Percentiles rank a stretch among this genome's conserved stretches.
Evolutionary conservation across 2,113 vertebrate genomes (phyloP).

Genomic region (Okapia johnstoni): DNA sequence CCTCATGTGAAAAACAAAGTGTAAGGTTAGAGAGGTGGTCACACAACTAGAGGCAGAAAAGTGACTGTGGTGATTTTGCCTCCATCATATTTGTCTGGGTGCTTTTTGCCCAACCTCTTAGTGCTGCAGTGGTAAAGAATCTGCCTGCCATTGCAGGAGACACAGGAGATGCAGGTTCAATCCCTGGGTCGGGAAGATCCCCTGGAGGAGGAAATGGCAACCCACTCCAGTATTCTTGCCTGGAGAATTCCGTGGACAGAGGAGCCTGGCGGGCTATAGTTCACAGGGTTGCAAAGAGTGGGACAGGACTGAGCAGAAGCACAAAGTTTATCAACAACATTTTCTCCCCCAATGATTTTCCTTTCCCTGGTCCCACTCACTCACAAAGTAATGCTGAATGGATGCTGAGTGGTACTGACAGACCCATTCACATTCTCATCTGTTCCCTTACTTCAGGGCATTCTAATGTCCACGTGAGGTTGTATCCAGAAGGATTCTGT

Average conservation of each 20-base stretch:
- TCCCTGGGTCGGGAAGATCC: neutral
- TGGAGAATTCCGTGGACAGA: neutral
- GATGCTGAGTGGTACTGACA: neutral
- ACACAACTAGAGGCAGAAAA: neutral
- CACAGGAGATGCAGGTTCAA: neutral
- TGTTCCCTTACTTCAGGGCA: neutral
- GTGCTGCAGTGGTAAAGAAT: neutral
- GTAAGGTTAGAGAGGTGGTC: neutral
- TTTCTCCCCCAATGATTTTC: neutral
- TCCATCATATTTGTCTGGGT: neutral
- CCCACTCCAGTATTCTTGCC: neutral
- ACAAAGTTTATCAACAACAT: neutral
- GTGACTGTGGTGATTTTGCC: neutral
- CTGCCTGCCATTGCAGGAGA: neutral
- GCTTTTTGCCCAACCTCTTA: neutral
- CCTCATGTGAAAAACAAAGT: constrained; percentile 15
- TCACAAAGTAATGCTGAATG: neutral
- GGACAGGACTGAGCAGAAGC: neutral
- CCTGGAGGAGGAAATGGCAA: neutral
- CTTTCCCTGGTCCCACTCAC: neutral
- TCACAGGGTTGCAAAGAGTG: neutral
- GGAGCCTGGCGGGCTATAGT: neutral
- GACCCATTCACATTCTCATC: neutral
- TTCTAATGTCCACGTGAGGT: neutral
- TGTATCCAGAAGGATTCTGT: neutral